Percentiles rank a stretch among this genome's conserved stretches.
Evolutionary conservation across 2,797 vertebrate species (phyloP).

Genomic region (Momotus momota): DNA sequence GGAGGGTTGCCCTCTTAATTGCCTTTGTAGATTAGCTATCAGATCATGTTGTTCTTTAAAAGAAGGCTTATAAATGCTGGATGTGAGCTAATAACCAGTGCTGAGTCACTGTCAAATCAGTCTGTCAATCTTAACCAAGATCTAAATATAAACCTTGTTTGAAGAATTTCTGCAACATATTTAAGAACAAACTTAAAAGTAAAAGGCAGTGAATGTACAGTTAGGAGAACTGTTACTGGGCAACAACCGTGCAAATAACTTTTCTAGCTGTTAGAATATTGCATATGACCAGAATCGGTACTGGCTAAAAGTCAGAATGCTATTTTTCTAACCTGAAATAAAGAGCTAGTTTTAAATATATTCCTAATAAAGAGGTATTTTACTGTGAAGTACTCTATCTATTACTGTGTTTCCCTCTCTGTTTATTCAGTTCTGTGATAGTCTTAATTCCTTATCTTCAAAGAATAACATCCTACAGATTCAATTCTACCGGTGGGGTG

Average conservation of each 20-base stretch:
- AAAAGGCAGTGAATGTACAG: neutral
- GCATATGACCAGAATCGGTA: neutral
- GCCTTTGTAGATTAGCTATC: neutral
- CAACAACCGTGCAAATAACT: neutral
- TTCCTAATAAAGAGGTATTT: conserved; percentile 63
- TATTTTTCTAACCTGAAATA: conserved; percentile 67
- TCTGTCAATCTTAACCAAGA: neutral
- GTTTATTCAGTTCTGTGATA: conserved; percentile 8
- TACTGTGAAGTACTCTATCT: conserved; percentile 40
- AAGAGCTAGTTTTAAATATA: conserved; percentile 58
- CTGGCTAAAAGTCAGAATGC: conserved; percentile 63
- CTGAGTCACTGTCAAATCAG: neutral
- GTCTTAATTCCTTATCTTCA: conserved; percentile 12
- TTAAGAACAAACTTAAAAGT: neutral
- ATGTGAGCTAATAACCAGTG: neutral
- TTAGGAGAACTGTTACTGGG: neutral
- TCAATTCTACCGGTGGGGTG: neutral
- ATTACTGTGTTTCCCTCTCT: conserved; percentile 27
- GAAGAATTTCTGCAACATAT: neutral
- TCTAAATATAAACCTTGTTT: neutral
- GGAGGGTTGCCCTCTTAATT: conserved; percentile 11
- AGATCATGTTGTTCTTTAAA: neutral
- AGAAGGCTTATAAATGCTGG: neutral
- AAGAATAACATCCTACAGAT: neutral
- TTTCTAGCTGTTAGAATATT: conserved; percentile 38